Conservation (phyloP, 2,888 invertebrate species). For the Papilio elwesi region DNA sequence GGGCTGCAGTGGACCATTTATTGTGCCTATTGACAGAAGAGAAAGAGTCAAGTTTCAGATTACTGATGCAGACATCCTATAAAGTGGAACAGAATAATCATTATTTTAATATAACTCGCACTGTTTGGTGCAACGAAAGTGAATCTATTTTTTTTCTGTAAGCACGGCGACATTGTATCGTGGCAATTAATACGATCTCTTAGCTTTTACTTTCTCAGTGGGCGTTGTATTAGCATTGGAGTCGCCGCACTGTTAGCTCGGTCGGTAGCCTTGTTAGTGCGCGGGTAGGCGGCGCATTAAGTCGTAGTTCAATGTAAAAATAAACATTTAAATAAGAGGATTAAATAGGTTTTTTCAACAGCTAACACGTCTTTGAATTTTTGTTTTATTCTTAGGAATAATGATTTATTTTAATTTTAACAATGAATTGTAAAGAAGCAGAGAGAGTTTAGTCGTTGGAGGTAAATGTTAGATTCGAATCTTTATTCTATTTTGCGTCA, state of each 20-base stretch:
- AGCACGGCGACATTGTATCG: slow-evolving; percentile 27
- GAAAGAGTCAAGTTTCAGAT: too few relatives aligned
- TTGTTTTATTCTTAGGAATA: slow-evolving; percentile 9
- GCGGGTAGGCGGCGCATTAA: slow-evolving; percentile 48
- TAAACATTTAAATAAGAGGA: slow-evolving; percentile 29
- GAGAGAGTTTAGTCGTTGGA: not conserved
- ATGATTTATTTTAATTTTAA: not conserved
- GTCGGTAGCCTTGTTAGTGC: slow-evolving; percentile 46
- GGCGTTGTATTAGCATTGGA: slow-evolving; percentile 50
- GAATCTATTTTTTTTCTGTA: slow-evolving; percentile 22
- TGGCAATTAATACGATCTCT: slow-evolving; percentile 48
- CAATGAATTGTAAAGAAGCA: not conserved
- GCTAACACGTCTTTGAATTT: slow-evolving; percentile 27
- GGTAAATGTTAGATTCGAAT: too few relatives aligned
- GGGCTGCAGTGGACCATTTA: too few relatives aligned
- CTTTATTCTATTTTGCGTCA: too few relatives aligned
- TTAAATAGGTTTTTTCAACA: slow-evolving; percentile 26
- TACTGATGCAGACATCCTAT: too few relatives aligned
- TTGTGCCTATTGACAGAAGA: too few relatives aligned
- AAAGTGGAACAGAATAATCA: not conserved
- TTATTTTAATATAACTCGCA: slow-evolving; percentile 19
- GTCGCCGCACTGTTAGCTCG: slow-evolving; percentile 42
- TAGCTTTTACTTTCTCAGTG: slow-evolving; percentile 47
- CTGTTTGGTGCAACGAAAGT: slow-evolving; percentile 35
- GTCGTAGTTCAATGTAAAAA: slow-evolving; percentile 46